These are phyloP conservation scores for Cynocephalus volans DNA, from an alignment of 2,113 vertebrate genomes.

Conservation along the genomic window DNA sequence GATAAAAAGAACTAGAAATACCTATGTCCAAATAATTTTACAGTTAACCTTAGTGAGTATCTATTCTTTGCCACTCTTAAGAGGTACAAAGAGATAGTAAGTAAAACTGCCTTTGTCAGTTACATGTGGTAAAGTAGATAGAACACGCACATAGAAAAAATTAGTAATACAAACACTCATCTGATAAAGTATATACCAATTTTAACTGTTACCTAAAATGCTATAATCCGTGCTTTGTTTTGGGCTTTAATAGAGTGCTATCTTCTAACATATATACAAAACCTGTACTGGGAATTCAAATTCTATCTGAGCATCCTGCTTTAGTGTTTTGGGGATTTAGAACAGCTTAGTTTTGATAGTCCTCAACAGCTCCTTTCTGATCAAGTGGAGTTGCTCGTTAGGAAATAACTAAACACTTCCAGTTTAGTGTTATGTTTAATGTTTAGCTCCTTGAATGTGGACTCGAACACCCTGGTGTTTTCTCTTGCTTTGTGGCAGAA, in stretches of 20 bases:
- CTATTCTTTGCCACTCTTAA: background rate
- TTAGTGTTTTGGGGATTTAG: conserved; percentile 14
- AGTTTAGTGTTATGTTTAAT: conserved; percentile 62
- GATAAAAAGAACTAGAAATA: conserved; percentile 46
- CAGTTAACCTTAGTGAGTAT: background rate
- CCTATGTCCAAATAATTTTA: conserved; percentile 24
- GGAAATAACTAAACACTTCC: conserved; percentile 54
- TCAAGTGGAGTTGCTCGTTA: conserved; percentile 32
- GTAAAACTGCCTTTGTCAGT: background rate
- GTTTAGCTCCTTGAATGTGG: conserved; percentile 61
- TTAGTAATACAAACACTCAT: conserved; percentile 4
- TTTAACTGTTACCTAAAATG: conserved; percentile 8
- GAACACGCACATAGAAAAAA: background rate
- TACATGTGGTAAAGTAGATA: background rate
- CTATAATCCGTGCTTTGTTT: conserved; percentile 58
- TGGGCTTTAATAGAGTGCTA: conserved; percentile 6
- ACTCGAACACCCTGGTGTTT: conserved; percentile 58
- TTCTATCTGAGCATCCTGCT: background rate
- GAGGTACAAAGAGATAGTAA: background rate
- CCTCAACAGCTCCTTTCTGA: background rate
- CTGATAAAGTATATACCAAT: background rate
- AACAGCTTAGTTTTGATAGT: conserved; percentile 36
- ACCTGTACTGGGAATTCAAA: conserved; percentile 18
- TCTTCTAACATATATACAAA: conserved; percentile 5
- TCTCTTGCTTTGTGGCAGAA: conserved; percentile 44